Conservation (phyloP, 2,888 invertebrate genomes). For the Trypoxylon attenuatum region DNA sequence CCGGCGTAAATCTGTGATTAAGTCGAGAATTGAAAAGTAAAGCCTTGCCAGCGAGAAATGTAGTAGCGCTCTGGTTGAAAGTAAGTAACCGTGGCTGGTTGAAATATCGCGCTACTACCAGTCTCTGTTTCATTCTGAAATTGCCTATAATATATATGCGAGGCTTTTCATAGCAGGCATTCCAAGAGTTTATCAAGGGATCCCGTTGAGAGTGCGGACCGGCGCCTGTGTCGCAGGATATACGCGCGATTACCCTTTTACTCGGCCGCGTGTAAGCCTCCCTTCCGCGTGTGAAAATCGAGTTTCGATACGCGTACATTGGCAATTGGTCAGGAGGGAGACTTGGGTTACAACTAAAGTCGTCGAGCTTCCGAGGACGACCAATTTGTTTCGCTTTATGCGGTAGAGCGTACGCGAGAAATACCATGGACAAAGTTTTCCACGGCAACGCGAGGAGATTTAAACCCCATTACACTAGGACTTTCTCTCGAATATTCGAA, state of each 20-base stretch:
- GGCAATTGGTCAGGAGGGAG: conserved; percentile 1
- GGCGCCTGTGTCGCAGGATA: conserved; percentile 35
- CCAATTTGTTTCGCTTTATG: neutral
- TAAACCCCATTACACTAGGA: too few relatives aligned
- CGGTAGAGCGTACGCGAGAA: neutral
- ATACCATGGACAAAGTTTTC: neutral
- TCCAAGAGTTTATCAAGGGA: conserved; percentile 25
- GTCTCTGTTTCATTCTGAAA: conserved; percentile 1
- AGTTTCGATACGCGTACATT: neutral
- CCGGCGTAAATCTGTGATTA: neutral
- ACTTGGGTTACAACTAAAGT: too few relatives aligned
- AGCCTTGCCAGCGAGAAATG: neutral
- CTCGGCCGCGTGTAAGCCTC: neutral
- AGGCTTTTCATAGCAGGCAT: conserved; percentile 15
- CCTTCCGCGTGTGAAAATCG: conserved; percentile 22
- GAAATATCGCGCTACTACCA: neutral
- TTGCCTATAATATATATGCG: neutral
- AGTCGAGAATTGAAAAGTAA: neutral
- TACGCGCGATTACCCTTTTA: conserved; percentile 23
- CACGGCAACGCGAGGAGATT: too few relatives aligned
- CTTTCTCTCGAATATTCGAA: conserved; percentile 26
- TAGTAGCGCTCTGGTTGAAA: neutral
- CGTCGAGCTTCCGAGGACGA: conserved; percentile 2
- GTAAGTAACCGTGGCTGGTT: neutral
- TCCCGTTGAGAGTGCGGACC: conserved; percentile 10